Evolutionary conservation across 92 coral and sea anemone genomes (phyloP).

Genomic region (Ricordea florida): DNA sequence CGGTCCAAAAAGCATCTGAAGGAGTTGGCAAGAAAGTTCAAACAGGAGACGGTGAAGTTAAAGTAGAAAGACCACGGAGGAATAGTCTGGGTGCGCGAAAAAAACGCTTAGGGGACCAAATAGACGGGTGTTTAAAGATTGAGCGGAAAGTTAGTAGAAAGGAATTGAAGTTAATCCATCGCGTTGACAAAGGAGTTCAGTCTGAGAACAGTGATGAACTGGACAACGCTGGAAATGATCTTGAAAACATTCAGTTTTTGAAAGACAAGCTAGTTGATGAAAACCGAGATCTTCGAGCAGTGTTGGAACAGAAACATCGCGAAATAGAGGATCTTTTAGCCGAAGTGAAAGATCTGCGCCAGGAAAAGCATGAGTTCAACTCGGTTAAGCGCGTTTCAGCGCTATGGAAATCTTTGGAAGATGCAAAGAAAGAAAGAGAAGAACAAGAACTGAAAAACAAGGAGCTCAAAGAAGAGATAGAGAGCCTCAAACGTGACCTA

Average conservation of each 20-base stretch:
- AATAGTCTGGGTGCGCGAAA: neutral
- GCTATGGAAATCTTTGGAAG: conserved; percentile 45
- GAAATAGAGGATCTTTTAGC: neutral
- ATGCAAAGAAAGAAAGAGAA: conserved; percentile 31
- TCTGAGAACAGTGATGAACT: neutral
- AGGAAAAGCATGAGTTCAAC: neutral
- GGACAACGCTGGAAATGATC: neutral
- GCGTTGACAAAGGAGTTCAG: conserved; percentile 4
- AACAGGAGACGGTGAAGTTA: neutral
- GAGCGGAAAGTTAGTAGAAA: conserved; percentile 14
- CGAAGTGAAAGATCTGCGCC: neutral
- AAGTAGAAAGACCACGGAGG: neutral
- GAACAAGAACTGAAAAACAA: conserved; percentile 24
- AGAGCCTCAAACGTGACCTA: conserved; percentile 19
- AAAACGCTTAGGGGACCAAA: neutral
- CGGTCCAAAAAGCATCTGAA: neutral
- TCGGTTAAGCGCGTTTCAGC: conserved; percentile 16
- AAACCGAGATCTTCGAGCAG: neutral
- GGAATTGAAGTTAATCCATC: neutral
- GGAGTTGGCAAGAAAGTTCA: conserved; percentile 10
- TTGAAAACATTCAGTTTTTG: neutral
- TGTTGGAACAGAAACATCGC: neutral
- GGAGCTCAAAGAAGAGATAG: conserved; percentile 40
- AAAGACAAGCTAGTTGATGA: neutral
- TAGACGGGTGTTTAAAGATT: neutral